Conservation (phyloP, 2,113 vertebrate genomes). For the Crypturellus undulatus region DNA sequence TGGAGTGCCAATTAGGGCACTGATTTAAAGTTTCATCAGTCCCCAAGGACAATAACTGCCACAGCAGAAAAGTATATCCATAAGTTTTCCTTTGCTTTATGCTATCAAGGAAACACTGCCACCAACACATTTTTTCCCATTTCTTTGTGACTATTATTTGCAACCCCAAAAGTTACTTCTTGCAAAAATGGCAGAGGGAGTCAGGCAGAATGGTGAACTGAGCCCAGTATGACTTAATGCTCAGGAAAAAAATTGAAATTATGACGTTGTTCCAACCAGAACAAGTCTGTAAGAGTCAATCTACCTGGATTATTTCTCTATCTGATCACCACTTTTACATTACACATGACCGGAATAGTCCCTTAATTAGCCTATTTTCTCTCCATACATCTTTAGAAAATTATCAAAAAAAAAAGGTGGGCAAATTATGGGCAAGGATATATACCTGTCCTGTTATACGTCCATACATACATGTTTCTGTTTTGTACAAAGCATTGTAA, state of each 20-base stretch:
- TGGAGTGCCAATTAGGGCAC: conserved; percentile 34
- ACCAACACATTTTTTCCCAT: conserved; percentile 3
- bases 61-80: conserved; percentile 29
- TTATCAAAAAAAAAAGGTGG: not conserved
- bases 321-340: not conserved
- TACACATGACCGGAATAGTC: not conserved
- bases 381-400: not conserved
- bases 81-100: conserved; percentile 16
- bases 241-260: not conserved
- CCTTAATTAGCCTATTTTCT: not conserved
- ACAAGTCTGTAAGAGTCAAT: not conserved
- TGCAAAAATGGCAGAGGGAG: not conserved
- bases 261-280: not conserved
- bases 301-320: not conserved
- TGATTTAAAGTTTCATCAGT: conserved; percentile 53
- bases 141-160: not conserved
- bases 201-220: not conserved
- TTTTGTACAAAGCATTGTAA: conserved; percentile 7
- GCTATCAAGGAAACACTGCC: not conserved
- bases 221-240: not conserved
- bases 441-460: not conserved
- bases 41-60: conserved; percentile 27
- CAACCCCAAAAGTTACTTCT: not conserved
- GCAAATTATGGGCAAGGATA: not conserved
- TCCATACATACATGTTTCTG: not conserved